Evolutionary conservation across 2,888 invertebrate genomes (phyloP).

Genomic region (Sylvicola cinctus): DNA sequence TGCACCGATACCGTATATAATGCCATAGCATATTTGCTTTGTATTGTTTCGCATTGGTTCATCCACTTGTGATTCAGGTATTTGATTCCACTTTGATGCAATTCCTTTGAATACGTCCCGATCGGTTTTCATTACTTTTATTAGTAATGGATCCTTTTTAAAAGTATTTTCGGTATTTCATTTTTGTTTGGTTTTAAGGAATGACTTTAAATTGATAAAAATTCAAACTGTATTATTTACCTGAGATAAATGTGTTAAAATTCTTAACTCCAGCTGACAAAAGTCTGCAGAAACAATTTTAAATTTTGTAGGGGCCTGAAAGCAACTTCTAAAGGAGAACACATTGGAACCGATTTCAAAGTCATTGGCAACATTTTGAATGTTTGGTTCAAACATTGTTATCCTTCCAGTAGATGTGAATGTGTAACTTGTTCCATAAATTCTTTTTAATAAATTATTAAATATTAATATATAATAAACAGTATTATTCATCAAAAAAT

Average conservation of each 20-base stretch:
- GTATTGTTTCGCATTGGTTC: slow-evolving; percentile 63
- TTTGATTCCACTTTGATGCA: slow-evolving; percentile 64
- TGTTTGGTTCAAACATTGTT: slow-evolving; percentile 78
- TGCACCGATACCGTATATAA: slow-evolving; percentile 91
- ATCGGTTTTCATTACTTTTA: slow-evolving; percentile 39
- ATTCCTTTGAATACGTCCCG: slow-evolving; percentile 71
- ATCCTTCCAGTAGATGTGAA: slow-evolving; percentile 64
- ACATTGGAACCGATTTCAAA: slow-evolving; percentile 34
- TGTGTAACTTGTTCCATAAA: slow-evolving; percentile 44
- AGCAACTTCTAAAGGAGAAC: slow-evolving; percentile 40
- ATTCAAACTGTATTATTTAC: no score
- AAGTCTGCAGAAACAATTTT: slow-evolving; percentile 83
- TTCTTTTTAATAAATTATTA: no score
- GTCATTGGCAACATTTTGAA: slow-evolving; percentile 79
- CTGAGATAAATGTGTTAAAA: slow-evolving; percentile 81
- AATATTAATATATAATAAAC: slow-evolving; percentile 8
- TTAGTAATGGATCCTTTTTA: slow-evolving; percentile 48
- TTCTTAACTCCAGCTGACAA: slow-evolving; percentile 85
- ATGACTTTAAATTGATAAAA: no score
- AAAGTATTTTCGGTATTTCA: no score
- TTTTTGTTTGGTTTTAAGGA: no score
- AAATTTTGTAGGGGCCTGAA: slow-evolving; percentile 28
- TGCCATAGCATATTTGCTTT: slow-evolving; percentile 87
- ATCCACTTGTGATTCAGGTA: slow-evolving; percentile 48
- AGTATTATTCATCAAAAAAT: slow-evolving; percentile 9